A percentile compares a stretch with the other conserved stretches of the same genome.
Conservation (phyloP, 2,113 vertebrate genomes). For the Gorsachius goisagi region DNA sequence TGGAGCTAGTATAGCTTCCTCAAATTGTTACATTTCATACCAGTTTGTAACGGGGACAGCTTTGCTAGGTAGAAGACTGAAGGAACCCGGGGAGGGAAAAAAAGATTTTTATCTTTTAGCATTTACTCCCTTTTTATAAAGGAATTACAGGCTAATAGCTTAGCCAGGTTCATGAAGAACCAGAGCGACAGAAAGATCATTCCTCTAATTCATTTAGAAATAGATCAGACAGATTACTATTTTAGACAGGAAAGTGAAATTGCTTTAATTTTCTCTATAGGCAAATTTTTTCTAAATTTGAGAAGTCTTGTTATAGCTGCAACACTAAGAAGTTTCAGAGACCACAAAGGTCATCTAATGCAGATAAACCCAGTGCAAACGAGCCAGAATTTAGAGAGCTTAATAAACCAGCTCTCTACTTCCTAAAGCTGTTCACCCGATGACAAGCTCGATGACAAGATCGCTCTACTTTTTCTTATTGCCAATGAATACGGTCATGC, state of each 20-base stretch:
- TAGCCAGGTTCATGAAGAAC: background rate
- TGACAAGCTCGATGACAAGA: background rate
- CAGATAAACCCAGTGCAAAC: background rate
- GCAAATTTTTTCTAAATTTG: background rate
- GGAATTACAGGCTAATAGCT: background rate
- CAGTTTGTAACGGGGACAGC: background rate
- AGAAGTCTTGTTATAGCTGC: background rate
- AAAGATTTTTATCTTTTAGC: background rate
- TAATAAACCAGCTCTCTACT: background rate
- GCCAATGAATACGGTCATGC: background rate
- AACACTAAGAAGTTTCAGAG: background rate
- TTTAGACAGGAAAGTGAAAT: background rate
- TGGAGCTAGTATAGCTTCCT: background rate
- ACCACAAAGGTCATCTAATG: background rate
- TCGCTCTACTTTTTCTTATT: background rate
- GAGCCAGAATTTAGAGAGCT: background rate
- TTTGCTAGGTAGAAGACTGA: background rate
- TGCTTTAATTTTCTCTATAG: background rate
- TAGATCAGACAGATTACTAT: background rate
- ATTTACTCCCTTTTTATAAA: background rate
- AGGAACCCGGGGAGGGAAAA: background rate
- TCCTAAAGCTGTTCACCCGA: background rate
- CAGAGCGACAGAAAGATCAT: background rate
- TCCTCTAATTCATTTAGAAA: background rate
- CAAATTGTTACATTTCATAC: background rate